These are phyloP conservation scores for Meles meles DNA, from an alignment of 2,113 vertebrate genomes.

Conservation along the genomic window DNA sequence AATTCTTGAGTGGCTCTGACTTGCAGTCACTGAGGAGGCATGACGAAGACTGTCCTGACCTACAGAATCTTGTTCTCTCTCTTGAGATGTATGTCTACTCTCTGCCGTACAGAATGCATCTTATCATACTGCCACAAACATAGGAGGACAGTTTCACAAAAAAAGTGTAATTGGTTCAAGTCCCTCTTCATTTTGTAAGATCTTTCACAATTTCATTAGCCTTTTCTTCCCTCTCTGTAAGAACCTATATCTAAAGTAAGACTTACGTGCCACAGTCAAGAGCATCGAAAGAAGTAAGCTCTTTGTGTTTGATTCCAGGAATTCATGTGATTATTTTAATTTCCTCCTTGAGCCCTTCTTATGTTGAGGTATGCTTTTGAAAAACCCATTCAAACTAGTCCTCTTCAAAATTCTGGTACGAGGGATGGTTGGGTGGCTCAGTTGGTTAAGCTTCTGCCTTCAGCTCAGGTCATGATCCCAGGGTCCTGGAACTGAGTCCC, in stretches of 20 bases:
- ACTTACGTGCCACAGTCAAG: background rate
- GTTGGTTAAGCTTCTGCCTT: background rate
- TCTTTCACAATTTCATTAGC: background rate
- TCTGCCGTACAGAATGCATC: background rate
- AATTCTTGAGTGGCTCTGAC: background rate
- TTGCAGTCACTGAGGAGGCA: background rate
- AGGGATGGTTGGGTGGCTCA: background rate
- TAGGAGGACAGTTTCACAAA: background rate
- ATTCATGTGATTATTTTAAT: background rate
- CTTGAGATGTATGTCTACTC: background rate
- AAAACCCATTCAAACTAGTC: background rate
- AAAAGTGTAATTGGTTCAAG: background rate
- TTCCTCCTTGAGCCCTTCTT: background rate
- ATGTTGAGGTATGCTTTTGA: background rate
- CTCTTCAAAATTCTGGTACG: background rate
- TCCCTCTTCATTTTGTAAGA: background rate
- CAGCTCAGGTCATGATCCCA: background rate
- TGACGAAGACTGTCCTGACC: accelerated
- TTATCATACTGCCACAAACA: background rate
- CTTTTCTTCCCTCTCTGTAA: background rate
- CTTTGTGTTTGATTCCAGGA: background rate
- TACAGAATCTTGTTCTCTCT: background rate
- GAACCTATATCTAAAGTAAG: background rate
- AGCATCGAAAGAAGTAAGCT: background rate
- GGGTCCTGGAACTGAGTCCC: background rate